Evolutionary conservation across 2,888 invertebrate species (phyloP).

Genomic region (Diloba caeruleocephala): DNA sequence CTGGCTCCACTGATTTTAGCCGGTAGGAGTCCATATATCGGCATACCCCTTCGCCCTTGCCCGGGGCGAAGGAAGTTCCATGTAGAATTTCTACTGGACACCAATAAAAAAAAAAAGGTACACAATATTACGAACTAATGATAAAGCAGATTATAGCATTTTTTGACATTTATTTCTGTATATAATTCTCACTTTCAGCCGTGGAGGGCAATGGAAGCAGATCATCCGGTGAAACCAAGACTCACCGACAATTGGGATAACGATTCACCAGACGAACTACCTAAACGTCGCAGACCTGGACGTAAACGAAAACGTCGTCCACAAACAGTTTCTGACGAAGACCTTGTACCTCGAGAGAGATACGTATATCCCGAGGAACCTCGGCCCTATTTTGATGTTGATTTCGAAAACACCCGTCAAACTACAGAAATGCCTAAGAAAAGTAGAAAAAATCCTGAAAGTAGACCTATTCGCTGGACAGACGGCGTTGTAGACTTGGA

Average conservation of each 20-base stretch:
- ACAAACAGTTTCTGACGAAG: constrained; percentile 66
- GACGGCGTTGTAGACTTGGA: constrained; percentile 73
- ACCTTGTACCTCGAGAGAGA: constrained; percentile 62
- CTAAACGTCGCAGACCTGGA: constrained; percentile 80
- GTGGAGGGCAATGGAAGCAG: constrained; percentile 84
- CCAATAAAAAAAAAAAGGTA: too few relatives aligned
- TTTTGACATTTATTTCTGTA: not conserved
- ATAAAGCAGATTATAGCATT: too few relatives aligned
- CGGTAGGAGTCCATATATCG: too few relatives aligned
- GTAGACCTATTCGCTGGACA: constrained; percentile 72
- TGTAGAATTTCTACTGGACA: too few relatives aligned
- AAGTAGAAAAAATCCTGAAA: constrained; percentile 74
- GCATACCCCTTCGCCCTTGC: too few relatives aligned
- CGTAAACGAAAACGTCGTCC: constrained; percentile 91
- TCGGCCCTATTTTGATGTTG: constrained; percentile 60
- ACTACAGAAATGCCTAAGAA: constrained; percentile 67
- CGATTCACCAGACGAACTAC: constrained; percentile 67
- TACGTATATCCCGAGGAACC: constrained; percentile 62
- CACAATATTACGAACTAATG: too few relatives aligned
- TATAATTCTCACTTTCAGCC: constrained; percentile 78
- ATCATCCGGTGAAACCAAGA: constrained; percentile 60
- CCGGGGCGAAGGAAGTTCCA: too few relatives aligned
- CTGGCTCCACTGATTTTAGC: too few relatives aligned
- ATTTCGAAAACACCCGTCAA: constrained; percentile 56
- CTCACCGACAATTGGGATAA: constrained; percentile 71